Evolutionary conservation across 2,888 invertebrate species (phyloP), one percentile per base, ranked within the genome.

Genomic region (Mythimna vitellina): DNA sequence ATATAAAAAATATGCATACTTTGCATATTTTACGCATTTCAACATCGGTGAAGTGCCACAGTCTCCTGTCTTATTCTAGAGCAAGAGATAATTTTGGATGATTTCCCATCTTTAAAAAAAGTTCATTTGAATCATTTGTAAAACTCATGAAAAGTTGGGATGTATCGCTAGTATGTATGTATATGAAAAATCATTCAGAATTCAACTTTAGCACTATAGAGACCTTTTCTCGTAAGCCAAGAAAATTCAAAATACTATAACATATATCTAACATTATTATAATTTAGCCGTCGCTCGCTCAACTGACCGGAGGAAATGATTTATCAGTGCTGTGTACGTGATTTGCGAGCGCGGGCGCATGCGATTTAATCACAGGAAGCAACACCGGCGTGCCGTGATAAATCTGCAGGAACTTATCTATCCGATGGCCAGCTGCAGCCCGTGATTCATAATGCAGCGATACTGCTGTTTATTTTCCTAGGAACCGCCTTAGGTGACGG

Each of bases 331-430:
- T 73, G 80, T 77, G 87, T 87, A 88, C 91, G 92, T 95, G 95
- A 95, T 95, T 95, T 94, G 95, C 93, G 91, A 92, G 90, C 89
- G 81, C 86, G 81, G 82, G 87, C 86, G 86, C 86, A 86, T 81
- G 81, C 91, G 93, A 94, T 94, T 90, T 93, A 93, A 96, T 95
- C 95, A 91, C 96, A 95, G 96, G 96, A 96, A 95, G 91, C 92
- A 88, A 90, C 92, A 89, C 88, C 84, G 81, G 88, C 84, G 80
- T 68, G 73, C 83, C 76, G 82, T 84, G 87, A 86, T 86, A 86
- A 87, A 93, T 93, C 92, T 92, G 86, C 87, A 90, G 94, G 95
- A 95, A 95, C 95, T 93, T 94, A 95, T 95, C 95, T 95, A 94
- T 95, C 93, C 89, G 88, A 86, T 88, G 88, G 88, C 91, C 94